Evolutionary conservation across 2,888 invertebrate species (phyloP).

Genomic region (Drosophila affinis): DNA sequence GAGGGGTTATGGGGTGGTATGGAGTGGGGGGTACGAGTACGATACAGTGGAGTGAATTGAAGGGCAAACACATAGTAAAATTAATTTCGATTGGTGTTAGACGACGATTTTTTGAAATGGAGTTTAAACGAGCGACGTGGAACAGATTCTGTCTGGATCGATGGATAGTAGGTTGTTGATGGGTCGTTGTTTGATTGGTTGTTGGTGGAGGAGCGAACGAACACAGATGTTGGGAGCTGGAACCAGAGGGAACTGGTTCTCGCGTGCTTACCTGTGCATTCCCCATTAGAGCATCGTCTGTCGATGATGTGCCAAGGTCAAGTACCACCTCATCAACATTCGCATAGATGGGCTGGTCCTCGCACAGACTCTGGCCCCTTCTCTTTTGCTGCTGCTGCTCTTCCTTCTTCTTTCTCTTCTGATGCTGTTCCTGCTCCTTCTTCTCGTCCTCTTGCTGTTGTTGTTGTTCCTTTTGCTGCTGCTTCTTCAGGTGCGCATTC

Average conservation of each 20-base stretch:
- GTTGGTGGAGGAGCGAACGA: constrained; percentile 32
- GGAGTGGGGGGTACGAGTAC: neutral
- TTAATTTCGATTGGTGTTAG: constrained; percentile 49
- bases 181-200: constrained; percentile 21
- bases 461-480: constrained; percentile 25
- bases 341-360: constrained; percentile 62
- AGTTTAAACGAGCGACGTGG: constrained; percentile 9
- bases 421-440: neutral
- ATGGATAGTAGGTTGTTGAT: constrained; percentile 14
- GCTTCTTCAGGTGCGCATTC: constrained; percentile 46
- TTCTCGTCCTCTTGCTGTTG: neutral
- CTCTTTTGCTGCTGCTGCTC: constrained; percentile 2
- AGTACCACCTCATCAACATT: constrained; percentile 57
- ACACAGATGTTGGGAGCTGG: constrained; percentile 50
- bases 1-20: constrained; percentile 15
- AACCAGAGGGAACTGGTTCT: constrained; percentile 39
- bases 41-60: constrained; percentile 12
- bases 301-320: constrained; percentile 29
- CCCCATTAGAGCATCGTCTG: constrained; percentile 68
- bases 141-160: neutral
- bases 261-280: constrained; percentile 67
- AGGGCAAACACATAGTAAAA: constrained; percentile 59
- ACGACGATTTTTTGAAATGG: constrained; percentile 45
- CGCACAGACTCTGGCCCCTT: constrained; percentile 37
- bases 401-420: constrained; percentile 10